Percentiles rank a stretch among this genome's conserved stretches.
Evolutionary conservation across 1,140 invertebrate genomes (phyloP).

Genomic region (Saxidomus purpurata): DNA sequence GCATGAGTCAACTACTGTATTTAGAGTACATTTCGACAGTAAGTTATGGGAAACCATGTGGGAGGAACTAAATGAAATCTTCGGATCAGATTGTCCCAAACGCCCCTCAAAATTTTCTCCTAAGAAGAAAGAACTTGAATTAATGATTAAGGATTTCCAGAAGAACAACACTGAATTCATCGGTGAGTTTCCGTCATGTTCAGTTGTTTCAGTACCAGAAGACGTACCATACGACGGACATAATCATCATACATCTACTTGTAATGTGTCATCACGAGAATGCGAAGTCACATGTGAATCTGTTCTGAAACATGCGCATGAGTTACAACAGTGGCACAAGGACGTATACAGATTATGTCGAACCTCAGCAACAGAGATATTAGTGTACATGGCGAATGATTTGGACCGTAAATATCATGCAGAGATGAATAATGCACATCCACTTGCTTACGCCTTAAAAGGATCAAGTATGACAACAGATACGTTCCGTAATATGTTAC

Average conservation of each 20-base stretch:
- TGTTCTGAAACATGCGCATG: neutral
- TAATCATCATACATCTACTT: neutral
- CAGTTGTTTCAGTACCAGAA: neutral
- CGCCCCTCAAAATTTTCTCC: conserved; percentile 18
- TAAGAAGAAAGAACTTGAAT: neutral
- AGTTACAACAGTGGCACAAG: neutral
- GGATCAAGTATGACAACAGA: conserved; percentile 25
- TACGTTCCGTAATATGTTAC: neutral
- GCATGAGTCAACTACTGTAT: conserved; percentile 10
- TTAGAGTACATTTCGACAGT: conserved; percentile 1
- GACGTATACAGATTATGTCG: conserved; percentile 7
- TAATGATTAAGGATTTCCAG: neutral
- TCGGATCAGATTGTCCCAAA: neutral
- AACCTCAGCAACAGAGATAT: neutral
- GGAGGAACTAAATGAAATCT: neutral
- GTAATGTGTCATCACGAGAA: neutral
- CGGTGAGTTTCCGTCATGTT: conserved; percentile 16
- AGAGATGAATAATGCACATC: conserved; percentile 20
- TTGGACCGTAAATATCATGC: neutral
- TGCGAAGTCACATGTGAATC: neutral
- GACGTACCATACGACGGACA: neutral
- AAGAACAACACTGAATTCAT: neutral
- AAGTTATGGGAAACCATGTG: conserved; percentile 14
- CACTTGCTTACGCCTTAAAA: conserved; percentile 28
- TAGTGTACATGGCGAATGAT: conserved; percentile 37